Evolutionary conservation across 92 coral and sea anemone genomes (phyloP), one percentile per base, ranked within the genome.

Genomic region (Muricea muricata): DNA sequence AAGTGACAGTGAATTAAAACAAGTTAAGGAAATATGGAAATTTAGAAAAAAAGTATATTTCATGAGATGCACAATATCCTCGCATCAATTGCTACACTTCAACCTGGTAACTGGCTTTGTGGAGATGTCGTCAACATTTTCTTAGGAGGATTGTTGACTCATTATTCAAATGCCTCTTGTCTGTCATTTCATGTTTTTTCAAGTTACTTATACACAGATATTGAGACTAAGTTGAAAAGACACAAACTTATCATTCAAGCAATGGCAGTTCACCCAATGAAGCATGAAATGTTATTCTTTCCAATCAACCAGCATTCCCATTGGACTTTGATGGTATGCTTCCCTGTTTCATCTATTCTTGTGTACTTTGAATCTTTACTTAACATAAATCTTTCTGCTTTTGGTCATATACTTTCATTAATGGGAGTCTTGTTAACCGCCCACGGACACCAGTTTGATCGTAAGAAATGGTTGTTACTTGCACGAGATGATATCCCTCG

Each of bases 251-350:
- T 66, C 23, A 1, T 15, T 34, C 74, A 66, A 66, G 74, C 74
- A 66, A 66, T 66, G 41, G 30, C 74, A 18, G 42, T 66, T 4
- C 20, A 66, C 20, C 74, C 74, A 28, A 32, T 32, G 41, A 34
- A 12, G 42, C 18, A 66, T 33, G 39, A 66, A 33, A 33, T 66
- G 42, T 34, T 66, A 26, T 33, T 66, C 37, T 28, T 66, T 28
- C 74, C 74, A 66, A 33, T 66, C 40, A 28, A 66, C 35, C 24
- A 34, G 29, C 4, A 28, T 1, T 32, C 41, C 14, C 74, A 66
- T 21, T 66, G 74, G 74, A 66, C 41, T 18, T 66, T 66, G 41
- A 26, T 66, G 74, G 74, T 33, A 32, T 66, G 74, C 35, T 66
- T 24, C 74, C 74, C 74, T 24, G 35, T 28, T 26, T 66, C 74